Base-by-base conservation (phyloP, 2,113 vertebrate species). In the Perognathus longimembris region DNA sequence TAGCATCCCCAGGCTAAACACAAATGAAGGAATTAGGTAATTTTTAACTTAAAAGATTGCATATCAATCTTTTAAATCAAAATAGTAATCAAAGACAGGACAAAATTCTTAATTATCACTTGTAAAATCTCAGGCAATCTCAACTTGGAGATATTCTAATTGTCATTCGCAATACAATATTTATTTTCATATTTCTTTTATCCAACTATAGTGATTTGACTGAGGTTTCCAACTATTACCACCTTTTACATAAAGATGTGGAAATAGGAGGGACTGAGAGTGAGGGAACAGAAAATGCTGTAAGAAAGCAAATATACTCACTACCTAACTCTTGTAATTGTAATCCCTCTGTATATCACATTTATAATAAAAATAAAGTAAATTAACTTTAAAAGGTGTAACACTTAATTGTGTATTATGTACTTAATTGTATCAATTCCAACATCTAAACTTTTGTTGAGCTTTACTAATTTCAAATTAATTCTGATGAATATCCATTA, bases 1-100 rank as follows among this genome's bases (percentile, higher is more conserved):
- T 70, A 11, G 1, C 26, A 22, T 9, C 6, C 5, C 4, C 2
- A 70, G 6, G n/a, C 75, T 69, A 70, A 69, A 24, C 24, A 82
- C 3, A 76, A 54, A 2, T 2, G 1, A 61, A 6, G 34, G 11
- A 81, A 82, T 74, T 88, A 57, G 30, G 5, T 63, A 40, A 17
- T 17, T 63, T 93, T 95, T 88, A 89, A 90, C 70, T 86, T 85
- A 3, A 70, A n/a, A 85, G 30, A 80, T 78, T 89, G 89, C 3
- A 88, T 34, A 57, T 80, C 45, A 76, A 94, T 36, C 28, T 91
- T 3, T 81, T 42, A 94, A 81, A 64, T 64, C 22, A 96, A n/a
- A n/a, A 20, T 71, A 42, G 15, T 26, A 63, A 81, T 77, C 79
- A 50, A 89, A 83, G 45, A 34, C 32, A 77, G 26, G n/a, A 69